Evolutionary conservation across 2,113 vertebrate species (phyloP), one percentile per base, ranked within the genome.

Genomic region (Myiopsitta monachus): DNA sequence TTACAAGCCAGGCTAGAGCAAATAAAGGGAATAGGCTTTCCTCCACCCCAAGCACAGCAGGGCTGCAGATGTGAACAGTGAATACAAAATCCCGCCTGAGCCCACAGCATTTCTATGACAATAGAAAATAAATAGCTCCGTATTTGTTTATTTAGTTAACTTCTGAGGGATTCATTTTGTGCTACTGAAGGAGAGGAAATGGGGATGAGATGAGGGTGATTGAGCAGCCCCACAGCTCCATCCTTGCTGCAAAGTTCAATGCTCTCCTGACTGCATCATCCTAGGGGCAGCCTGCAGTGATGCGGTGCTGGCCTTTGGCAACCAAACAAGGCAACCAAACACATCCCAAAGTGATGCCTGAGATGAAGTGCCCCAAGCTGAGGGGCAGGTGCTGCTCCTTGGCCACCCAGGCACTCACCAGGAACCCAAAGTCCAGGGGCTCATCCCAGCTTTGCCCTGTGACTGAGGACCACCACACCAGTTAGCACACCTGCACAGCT

Each of bases 131-230:
- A 97, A 94, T 88, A 81, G 85, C 93, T 90, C 90, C 83, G 55
- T 75, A 94, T 96, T 96, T 96, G 95, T 95, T 97, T 96, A 79
- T 93, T 96, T 97, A 96, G 91, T 76, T 91, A 96, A 95, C 90
- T 97, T 96, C 95, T 83, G 75, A 97, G 79, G 88, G 86, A 92
- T 93, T 96, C 36, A 24, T 92, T 95, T 80, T 90, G 87, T 47
- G 93, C 95, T 96, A 96, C 96, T 68, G 96, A 43, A 95, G 85
- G 79, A 19, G 44, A 93, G 82, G 79, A 94, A 94, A 89, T 3
- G 10, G 62, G 54, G 51, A 90, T 59, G 81, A 85, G 70, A 52
- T 15, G 92, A 83, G 76, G 33, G 62, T 11, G 74, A 75, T 49
- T 6, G 18, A 44, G 55, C 6, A 0, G 51, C 66, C 70, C 54